Evolutionary conservation across 2,797 vertebrate genomes (phyloP).

Genomic region (Acanthiza pusilla): DNA sequence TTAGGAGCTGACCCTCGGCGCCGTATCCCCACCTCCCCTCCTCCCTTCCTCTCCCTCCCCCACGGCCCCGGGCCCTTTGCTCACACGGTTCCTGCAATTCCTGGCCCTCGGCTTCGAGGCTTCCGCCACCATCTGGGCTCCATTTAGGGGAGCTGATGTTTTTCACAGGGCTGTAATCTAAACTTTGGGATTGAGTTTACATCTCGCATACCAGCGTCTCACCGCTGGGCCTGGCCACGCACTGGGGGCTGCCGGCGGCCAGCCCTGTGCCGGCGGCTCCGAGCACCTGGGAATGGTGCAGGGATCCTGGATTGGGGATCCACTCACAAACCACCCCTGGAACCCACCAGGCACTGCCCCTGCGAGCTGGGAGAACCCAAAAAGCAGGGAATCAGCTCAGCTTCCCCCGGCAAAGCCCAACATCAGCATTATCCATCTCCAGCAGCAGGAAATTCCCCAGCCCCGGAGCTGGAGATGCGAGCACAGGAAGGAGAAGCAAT

Average conservation of each 20-base stretch:
- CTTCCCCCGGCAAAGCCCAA: accelerated
- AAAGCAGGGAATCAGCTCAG: neutral
- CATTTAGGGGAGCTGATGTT: conserved; percentile 68
- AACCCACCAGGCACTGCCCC: neutral
- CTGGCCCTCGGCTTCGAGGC: neutral
- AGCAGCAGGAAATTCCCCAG: conserved; percentile 7
- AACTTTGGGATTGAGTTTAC: conserved; percentile 50
- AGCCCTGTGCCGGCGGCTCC: neutral
- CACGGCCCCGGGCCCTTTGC: neutral
- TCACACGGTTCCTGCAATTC: neutral
- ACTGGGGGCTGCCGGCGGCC: neutral
- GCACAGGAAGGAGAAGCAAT: neutral
- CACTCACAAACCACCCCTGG: accelerated
- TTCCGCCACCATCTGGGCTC: conserved; percentile 33
- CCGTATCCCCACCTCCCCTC: neutral
- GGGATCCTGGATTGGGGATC: accelerated
- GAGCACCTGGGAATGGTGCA: accelerated
- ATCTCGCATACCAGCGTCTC: conserved; percentile 50
- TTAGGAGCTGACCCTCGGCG: neutral
- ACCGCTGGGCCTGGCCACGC: neutral
- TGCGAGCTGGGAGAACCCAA: neutral
- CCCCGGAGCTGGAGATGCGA: neutral
- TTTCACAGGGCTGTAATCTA: conserved; percentile 61
- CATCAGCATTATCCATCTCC: neutral
- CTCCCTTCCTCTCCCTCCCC: neutral